Evolutionary conservation across 2,113 vertebrate species (phyloP), one percentile per base, ranked within the genome.

Genomic region (Sakesphorus luctuosus): DNA sequence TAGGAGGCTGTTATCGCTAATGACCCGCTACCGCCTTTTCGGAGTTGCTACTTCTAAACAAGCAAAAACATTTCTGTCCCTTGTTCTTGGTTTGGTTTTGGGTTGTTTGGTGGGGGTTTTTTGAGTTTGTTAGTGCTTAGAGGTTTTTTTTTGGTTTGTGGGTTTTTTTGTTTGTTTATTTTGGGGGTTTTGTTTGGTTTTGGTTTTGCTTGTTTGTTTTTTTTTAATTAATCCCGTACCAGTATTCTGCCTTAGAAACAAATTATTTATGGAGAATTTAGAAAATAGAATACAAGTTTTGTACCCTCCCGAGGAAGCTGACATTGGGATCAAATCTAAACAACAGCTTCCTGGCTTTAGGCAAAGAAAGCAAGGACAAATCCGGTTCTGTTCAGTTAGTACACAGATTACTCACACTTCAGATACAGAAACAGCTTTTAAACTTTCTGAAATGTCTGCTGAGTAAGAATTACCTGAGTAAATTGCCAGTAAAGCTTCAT

Each of bases 401-500:
- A 46, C 90, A 93, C 44, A 85, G 31, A 47, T 92, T 52, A 83
- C 18, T 91, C 35, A 19, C 43, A 11, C 33, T 89, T 92, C 10
- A 16, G 36, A 36, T 58, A 72, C 3, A 55, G 49, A 85, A 80
- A 88, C 24, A 93, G 53, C 36, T 80, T 92, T 75, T 66, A 56
- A 78, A 85, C 75, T 65, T 96, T 66, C 84, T 80, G 40, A 72
- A 73, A 88, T 29, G 28, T 81, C 77, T 85, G 82, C 77, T 56
- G 79, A 74, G 66, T 74, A 88, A 92, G 82, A 74, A 80, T 97
- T 97, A 99, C 99, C 99, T 99, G 99, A 98, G 98, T 98, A 97
- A 99, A 99, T 87, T 99, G 98, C 99, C 99, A 99, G 97, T 99
- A 98, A 73, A 99, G 98, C 97, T 99, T 99, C 99, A 99, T 99